Conservation (phyloP, 2,797 vertebrate species). For the Gambusia yucatana region DNA sequence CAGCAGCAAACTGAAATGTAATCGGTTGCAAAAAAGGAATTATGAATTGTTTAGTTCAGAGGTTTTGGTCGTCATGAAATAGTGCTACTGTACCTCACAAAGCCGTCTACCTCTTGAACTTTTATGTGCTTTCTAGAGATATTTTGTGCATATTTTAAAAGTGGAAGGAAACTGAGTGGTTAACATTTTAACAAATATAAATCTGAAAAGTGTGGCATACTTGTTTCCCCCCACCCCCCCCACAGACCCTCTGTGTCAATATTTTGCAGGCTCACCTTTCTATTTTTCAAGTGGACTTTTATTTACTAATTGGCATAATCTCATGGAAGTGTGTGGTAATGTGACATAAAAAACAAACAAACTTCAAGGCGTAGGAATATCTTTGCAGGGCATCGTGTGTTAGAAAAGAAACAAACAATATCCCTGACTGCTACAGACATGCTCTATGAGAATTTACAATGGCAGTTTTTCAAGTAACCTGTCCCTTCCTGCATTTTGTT, state of each 20-base stretch:
- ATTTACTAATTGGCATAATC: neutral
- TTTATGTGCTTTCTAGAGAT: neutral
- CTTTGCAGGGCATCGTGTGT: neutral
- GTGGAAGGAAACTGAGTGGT: neutral
- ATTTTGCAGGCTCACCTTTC: neutral
- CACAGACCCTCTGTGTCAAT: neutral
- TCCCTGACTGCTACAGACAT: neutral
- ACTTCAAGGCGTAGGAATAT: neutral
- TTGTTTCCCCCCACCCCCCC: too few species aligned
- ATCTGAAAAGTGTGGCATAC: neutral
- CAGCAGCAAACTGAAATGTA: neutral
- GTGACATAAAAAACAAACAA: neutral
- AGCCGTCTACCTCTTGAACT: neutral
- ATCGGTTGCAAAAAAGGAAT: neutral
- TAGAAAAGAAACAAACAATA: neutral
- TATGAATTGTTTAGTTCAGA: neutral
- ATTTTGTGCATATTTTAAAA: neutral
- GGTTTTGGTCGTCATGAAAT: too few species aligned
- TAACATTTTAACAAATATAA: neutral
- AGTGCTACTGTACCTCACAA: neutral
- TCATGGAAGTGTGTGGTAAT: neutral
- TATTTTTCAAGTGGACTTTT: neutral
- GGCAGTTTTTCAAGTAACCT: constrained; percentile 6
- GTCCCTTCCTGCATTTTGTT: constrained; percentile 13
- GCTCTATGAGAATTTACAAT: neutral